Conservation (phyloP, 2,888 invertebrate genomes). For the Panorpa germanica region DNA sequence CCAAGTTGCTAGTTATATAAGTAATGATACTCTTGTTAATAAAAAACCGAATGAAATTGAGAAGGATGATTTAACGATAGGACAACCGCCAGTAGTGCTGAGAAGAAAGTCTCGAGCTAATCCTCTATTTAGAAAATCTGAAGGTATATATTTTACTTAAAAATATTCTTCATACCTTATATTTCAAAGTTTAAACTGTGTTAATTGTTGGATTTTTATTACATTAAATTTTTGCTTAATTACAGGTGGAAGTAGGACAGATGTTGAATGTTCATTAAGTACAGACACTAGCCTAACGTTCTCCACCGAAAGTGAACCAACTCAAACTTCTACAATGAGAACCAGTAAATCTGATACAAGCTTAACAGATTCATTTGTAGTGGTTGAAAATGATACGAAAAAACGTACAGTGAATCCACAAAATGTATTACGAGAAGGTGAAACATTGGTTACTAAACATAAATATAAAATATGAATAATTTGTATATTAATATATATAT, state of each 20-base stretch:
- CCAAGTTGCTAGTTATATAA: no score
- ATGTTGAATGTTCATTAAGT: no score
- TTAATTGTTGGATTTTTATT: constrained; percentile 3
- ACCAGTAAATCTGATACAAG: constrained; percentile 84
- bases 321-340: no score
- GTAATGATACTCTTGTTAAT: no score
- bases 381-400: constrained; percentile 35
- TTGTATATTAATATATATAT: no score
- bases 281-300: no score
- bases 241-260: constrained; percentile 35
- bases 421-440: constrained; percentile 24
- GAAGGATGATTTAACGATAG: no score
- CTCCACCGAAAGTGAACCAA: no score
- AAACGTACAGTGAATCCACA: constrained; percentile 17
- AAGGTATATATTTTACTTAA: constrained; percentile 22
- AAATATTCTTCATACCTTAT: neutral
- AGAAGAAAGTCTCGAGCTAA: constrained; percentile 45
- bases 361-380: constrained; percentile 76
- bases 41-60: no score
- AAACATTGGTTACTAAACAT: constrained; percentile 13
- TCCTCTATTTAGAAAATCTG: constrained; percentile 46
- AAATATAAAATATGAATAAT: no score
- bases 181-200: constrained; percentile 3
- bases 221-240: constrained; percentile 8
- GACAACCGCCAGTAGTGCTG: constrained; percentile 36